phyloP scores from a whole-genome alignment of 2,113 vertebrate species.

The Alligator sinensis region DNA sequence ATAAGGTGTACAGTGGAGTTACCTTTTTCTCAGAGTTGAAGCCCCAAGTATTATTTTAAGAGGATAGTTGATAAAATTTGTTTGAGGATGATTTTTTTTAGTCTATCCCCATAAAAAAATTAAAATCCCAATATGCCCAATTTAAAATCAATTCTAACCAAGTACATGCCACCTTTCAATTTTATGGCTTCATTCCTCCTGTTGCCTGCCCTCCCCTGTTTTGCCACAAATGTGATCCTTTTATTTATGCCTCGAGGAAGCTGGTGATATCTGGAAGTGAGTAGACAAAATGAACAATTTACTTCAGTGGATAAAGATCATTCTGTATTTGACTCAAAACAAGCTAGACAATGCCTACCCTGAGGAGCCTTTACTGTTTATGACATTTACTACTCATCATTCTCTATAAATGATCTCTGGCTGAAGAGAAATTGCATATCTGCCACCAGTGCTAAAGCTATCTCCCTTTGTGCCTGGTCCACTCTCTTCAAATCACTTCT shows the following conservation, averaged over 20 bases:
- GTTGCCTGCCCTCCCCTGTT: not conserved
- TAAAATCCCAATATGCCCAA: not conserved
- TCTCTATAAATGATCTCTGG: not conserved
- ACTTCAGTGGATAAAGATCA: not conserved
- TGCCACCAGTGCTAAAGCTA: not conserved
- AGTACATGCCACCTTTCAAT: not conserved
- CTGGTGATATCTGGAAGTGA: not conserved
- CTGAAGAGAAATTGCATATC: constrained; percentile 7
- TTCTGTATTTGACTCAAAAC: constrained; percentile 15
- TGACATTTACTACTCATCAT: not conserved
- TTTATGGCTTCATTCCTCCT: not conserved
- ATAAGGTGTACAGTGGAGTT: accelerated
- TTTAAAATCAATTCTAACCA: not conserved
- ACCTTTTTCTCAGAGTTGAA: accelerated
- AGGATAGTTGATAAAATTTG: not conserved
- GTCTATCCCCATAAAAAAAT: not conserved
- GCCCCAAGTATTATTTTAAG: not conserved
- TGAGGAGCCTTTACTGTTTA: not conserved
- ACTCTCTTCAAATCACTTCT: not conserved
- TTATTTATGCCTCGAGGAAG: not conserved
- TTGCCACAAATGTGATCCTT: not conserved
- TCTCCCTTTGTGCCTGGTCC: not conserved
- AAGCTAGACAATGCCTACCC: not conserved
- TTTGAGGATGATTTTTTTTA: not conserved
- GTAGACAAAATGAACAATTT: constrained; percentile 21